phyloP scores from a whole-genome alignment of 2,113 vertebrate genomes.

The Phycodurus eques region DNA sequence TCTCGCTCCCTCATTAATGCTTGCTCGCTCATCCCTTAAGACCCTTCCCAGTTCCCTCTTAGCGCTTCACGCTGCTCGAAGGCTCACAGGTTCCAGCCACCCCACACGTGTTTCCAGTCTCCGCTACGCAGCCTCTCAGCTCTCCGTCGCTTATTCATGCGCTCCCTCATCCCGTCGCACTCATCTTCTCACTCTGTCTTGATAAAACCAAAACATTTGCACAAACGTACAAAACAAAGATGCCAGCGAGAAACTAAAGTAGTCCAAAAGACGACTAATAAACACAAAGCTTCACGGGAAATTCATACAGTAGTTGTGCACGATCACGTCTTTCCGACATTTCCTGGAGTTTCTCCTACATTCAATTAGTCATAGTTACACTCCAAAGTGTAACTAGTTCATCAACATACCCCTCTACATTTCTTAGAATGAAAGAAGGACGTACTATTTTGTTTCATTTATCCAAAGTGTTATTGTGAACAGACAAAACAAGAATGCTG shows the following conservation, averaged over 20 bases:
- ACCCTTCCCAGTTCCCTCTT: background rate
- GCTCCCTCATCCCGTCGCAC: conserved; percentile 33
- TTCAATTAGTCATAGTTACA: too few relatives aligned
- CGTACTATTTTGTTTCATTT: too few relatives aligned
- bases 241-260: background rate
- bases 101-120: conserved; percentile 19
- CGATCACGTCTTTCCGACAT: too few relatives aligned
- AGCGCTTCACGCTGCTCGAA: conserved; percentile 39
- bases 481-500: too few relatives aligned
- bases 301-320: too few relatives aligned
- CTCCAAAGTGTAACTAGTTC: too few relatives aligned
- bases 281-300: too few relatives aligned
- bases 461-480: too few relatives aligned
- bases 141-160: background rate
- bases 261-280: background rate
- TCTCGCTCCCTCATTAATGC: conserved; percentile 39
- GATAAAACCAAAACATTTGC: background rate
- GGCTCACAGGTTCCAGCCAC: conserved; percentile 51
- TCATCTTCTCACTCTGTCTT: conserved; percentile 4
- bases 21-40: conserved; percentile 24
- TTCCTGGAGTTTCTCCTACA: too few relatives aligned
- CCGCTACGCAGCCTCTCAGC: conserved; percentile 45
- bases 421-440: too few relatives aligned
- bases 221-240: background rate
- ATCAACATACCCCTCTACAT: too few relatives aligned